Percentiles rank a stretch among this genome's conserved stretches.
Evolutionary conservation across 2,113 vertebrate species (phyloP).

Genomic region (Seriola aureovittata): DNA sequence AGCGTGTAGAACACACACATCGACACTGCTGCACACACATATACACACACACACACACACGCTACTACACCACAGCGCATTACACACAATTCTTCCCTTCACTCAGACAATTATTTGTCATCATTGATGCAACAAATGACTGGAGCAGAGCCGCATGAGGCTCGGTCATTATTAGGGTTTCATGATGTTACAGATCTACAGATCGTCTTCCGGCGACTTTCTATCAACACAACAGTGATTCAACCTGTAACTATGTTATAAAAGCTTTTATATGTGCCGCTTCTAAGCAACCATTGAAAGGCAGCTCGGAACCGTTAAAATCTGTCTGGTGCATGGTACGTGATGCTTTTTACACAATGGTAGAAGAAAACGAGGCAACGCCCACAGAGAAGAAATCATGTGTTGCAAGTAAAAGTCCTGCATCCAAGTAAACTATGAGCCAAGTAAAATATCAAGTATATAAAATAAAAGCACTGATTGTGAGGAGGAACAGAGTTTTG

Average conservation of each 20-base stretch:
- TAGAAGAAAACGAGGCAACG: background rate
- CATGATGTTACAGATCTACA: slow-evolving; percentile 29
- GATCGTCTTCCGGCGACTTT: slow-evolving; percentile 35
- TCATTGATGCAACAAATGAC: slow-evolving; percentile 74
- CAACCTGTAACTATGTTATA: background rate
- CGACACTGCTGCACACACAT: slow-evolving; percentile 45
- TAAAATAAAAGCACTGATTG: background rate
- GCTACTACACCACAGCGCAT: slow-evolving; percentile 49
- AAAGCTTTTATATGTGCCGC: background rate
- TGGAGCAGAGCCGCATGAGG: slow-evolving; percentile 47
- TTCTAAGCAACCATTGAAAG: background rate
- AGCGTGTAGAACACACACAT: slow-evolving; percentile 76
- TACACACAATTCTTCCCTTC: slow-evolving; percentile 59
- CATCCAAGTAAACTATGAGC: background rate
- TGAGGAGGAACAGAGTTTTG: background rate
- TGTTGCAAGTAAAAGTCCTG: background rate
- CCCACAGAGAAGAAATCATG: too few relatives aligned
- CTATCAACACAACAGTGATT: slow-evolving; percentile 5
- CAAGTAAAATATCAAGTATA: background rate
- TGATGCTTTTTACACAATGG: background rate
- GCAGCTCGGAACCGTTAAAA: background rate
- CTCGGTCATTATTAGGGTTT: slow-evolving; percentile 51
- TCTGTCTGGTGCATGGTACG: background rate
- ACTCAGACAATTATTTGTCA: slow-evolving; percentile 66
- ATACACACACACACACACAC: slow-evolving; percentile 36